Conservation (phyloP, 2,113 vertebrate genomes). For the Ammodramus savannarum region DNA sequence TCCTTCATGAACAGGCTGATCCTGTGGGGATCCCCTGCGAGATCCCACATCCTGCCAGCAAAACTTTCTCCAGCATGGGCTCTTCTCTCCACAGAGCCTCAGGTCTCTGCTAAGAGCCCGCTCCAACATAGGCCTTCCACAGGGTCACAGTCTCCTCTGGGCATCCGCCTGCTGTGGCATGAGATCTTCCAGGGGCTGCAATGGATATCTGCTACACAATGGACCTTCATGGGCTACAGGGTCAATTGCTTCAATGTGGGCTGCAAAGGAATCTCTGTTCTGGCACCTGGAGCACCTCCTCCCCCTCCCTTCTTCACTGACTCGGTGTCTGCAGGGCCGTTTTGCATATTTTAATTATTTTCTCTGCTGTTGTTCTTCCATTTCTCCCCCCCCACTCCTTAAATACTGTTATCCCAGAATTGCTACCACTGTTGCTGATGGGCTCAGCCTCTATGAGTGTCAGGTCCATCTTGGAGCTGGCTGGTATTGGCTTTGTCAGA, state of each 20-base stretch:
- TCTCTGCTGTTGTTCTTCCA: neutral
- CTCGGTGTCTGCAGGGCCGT: too few species aligned
- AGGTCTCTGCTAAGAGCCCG: neutral
- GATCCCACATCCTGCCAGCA: neutral
- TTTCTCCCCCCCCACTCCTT: accelerated
- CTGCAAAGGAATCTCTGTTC: neutral
- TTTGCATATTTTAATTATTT: neutral
- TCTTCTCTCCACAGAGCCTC: neutral
- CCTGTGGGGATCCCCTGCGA: neutral
- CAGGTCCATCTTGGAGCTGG: accelerated
- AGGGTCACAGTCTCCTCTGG: neutral
- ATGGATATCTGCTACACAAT: neutral
- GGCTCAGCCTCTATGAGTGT: accelerated
- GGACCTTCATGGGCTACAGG: neutral
- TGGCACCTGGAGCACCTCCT: neutral
- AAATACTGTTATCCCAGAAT: neutral
- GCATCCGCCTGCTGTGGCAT: accelerated
- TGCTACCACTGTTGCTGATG: neutral
- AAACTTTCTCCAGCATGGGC: neutral
- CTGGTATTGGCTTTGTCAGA: neutral
- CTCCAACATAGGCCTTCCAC: neutral
- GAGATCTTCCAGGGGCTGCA: neutral
- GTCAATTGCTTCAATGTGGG: neutral
- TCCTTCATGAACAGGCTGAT: neutral
- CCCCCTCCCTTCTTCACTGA: neutral